Conservation (phyloP, 1,140 invertebrate genomes). For the Papilio polyxenes region DNA sequence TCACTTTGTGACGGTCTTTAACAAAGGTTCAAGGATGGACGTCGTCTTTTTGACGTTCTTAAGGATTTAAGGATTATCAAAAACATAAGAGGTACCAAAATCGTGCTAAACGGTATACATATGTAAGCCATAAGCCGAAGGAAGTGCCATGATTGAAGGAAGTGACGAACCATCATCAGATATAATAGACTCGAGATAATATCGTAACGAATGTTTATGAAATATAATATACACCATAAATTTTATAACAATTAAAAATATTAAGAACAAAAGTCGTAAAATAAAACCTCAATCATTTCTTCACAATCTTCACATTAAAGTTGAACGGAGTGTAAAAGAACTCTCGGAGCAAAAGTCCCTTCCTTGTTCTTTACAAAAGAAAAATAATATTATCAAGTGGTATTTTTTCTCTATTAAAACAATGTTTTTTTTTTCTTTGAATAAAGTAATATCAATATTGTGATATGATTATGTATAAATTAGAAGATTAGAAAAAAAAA, state of each 20-base stretch:
- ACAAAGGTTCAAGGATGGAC: too few relatives aligned
- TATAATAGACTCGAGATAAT: too few relatives aligned
- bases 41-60: too few relatives aligned
- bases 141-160: too few relatives aligned
- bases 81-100: too few relatives aligned
- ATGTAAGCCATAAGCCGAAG: too few relatives aligned
- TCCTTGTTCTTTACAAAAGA: constrained; percentile 32
- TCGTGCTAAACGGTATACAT: too few relatives aligned
- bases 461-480: constrained; percentile 7
- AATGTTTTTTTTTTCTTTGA: constrained; percentile 42
- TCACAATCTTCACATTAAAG: not conserved
- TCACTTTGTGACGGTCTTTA: too few relatives aligned
- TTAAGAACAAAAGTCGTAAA: constrained; percentile 4
- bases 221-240: not conserved
- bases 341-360: constrained; percentile 20
- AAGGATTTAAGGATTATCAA: too few relatives aligned
- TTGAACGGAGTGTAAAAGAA: constrained; percentile 31
- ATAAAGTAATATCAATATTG: constrained; percentile 35
- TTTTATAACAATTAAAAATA: constrained; percentile 14
- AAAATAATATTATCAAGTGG: constrained; percentile 21
- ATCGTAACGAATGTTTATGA: too few relatives aligned
- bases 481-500: constrained; percentile 12
- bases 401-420: constrained; percentile 39
- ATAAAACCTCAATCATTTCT: constrained; percentile 26
- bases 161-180: too few relatives aligned